These are phyloP conservation scores for Geotrypetes seraphini DNA, from an alignment of 2,797 vertebrate species.

Conservation along the genomic window DNA sequence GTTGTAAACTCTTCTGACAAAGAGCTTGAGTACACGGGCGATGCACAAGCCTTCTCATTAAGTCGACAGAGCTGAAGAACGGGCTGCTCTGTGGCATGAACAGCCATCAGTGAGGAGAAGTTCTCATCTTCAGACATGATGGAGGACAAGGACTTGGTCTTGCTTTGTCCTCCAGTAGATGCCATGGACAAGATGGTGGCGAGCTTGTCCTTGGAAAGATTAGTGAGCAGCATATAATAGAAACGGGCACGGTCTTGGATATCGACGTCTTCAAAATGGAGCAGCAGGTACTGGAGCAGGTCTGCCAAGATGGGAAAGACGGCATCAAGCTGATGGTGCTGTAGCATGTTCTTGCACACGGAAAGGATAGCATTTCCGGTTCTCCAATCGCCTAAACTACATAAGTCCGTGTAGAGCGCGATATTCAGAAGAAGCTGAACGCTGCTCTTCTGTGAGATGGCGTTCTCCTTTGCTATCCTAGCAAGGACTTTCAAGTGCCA, in stretches of 20 bases:
- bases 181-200: constrained; percentile 40
- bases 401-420: constrained; percentile 26
- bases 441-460: constrained; percentile 39
- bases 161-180: constrained; percentile 43
- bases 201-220: constrained; percentile 67
- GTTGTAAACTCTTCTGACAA: neutral
- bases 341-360: constrained; percentile 63
- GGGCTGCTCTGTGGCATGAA: constrained; percentile 39
- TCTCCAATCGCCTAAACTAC: constrained; percentile 51
- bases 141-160: constrained; percentile 51
- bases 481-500: constrained; percentile 69
- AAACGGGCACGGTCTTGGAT: constrained; percentile 71
- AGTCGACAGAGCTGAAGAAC: constrained; percentile 40
- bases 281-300: constrained; percentile 57
- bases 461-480: constrained; percentile 56
- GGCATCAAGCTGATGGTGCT: constrained; percentile 49
- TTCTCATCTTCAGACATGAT: constrained; percentile 71
- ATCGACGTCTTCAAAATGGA: constrained; percentile 59
- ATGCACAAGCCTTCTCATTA: neutral
- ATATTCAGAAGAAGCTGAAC: constrained; percentile 55
- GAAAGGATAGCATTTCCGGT: constrained; percentile 60
- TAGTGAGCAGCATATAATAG: constrained; percentile 72
- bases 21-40: neutral
- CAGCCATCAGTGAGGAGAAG: constrained; percentile 49
- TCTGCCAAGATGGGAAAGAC: constrained; percentile 56